Evolutionary conservation across 2,113 vertebrate genomes (phyloP).

Genomic region (Gavialis gangeticus): DNA sequence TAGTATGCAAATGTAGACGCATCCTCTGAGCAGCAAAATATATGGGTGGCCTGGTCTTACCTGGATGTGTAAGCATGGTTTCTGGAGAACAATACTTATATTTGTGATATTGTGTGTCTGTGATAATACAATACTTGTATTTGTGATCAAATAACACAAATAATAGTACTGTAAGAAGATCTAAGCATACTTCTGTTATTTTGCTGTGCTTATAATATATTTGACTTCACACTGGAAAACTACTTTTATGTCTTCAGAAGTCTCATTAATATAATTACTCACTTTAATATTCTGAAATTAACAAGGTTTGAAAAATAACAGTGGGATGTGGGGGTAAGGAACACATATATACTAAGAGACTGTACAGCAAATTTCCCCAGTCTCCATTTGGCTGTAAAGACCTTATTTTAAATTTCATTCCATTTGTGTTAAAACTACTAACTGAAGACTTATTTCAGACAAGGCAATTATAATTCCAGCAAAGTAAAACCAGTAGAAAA

Average conservation of each 20-base stretch:
- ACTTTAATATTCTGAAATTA: not conserved
- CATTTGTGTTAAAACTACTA: slow-evolving; percentile 20
- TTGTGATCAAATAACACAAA: not conserved
- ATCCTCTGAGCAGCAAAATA: too few relatives aligned
- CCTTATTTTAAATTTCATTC: not conserved
- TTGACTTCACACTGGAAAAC: not conserved
- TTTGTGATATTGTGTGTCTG: not conserved
- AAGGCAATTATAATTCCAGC: not conserved
- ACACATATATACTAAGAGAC: not conserved
- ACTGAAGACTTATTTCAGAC: not conserved
- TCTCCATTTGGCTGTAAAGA: not conserved
- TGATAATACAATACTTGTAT: not conserved
- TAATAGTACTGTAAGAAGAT: too few relatives aligned
- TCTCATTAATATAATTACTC: not conserved
- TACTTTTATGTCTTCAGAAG: not conserved
- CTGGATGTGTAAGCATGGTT: not conserved
- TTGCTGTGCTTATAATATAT: not conserved
- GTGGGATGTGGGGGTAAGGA: not conserved
- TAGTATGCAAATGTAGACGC: too few relatives aligned
- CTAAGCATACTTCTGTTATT: not conserved
- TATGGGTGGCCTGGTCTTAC: too few relatives aligned
- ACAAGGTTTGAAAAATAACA: not conserved
- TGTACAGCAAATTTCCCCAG: not conserved
- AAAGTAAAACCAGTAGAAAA: not conserved
- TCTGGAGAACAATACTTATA: not conserved